Evolutionary conservation across 2,888 invertebrate species (phyloP), one percentile per base, ranked within the genome.

Genomic region (Oscheius sp.): DNA sequence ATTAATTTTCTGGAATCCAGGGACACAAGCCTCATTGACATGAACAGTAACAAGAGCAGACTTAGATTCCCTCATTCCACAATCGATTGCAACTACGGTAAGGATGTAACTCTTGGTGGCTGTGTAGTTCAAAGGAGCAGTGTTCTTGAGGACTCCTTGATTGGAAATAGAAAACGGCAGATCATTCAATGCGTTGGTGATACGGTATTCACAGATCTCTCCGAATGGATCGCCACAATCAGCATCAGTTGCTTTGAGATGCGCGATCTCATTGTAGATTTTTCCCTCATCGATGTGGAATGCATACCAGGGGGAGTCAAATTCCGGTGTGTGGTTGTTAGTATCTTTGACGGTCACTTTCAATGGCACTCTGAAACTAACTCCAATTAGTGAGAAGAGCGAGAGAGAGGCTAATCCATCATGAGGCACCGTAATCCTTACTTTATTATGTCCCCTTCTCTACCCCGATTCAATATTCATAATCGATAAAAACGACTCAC

Each of bases 161-260:
- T 84, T 82, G 70, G 78, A 79, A 70, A 86, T 84, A n/a, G 72
- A 68, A 71, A 86, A 86, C n/a, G 86, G 86, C 27, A 76, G 74
- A 52, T 80, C 82, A 42, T 82, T 80, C 46, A 83, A 74, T 15
- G 81, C 81, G 70, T 86, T 95, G 61, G 95, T 90, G 78, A 97
- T 95, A 88, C 96, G 94, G 89, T 96, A 98, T 88, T 94, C 94
- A 91, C 97, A 97, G 65, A 97, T 94, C 87, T 95, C 94, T 0
- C 94, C 94, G 87, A 92, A 95, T 69, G 93, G 91, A 46, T 94
- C 93, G n/a, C 95, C 94, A 88, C 95, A 95, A 88, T 97, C 96
- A 64, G 92, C 90, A 87, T 97, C 97, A 0, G 92, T 91, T 2
- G 97, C 96, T 86, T 93, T 92, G 4, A 97, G 93, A 4, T 93